phyloP scores from a whole-genome alignment of 1,140 invertebrate species.

The Ridgeia piscesae region DNA sequence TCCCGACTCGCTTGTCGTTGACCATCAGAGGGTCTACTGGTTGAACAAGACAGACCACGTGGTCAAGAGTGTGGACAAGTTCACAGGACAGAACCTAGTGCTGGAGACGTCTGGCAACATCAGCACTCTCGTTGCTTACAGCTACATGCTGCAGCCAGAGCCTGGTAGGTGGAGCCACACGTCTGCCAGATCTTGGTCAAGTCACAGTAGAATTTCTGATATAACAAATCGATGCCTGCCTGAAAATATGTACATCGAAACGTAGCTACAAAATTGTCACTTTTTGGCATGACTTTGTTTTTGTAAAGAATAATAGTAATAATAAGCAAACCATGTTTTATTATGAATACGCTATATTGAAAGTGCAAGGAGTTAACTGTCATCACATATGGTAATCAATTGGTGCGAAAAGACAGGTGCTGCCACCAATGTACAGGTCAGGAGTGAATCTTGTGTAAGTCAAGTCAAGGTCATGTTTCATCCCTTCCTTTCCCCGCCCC shows the following conservation, averaged over 20 bases:
- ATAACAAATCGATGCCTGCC: too few species aligned
- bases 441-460: too few species aligned
- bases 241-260: background rate
- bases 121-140: constrained; percentile 68
- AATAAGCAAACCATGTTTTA: background rate
- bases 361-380: too few species aligned
- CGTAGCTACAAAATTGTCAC: background rate
- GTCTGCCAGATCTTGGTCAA: too few species aligned
- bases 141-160: constrained; percentile 74
- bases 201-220: too few species aligned
- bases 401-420: too few species aligned
- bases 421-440: too few species aligned
- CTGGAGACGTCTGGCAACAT: constrained; percentile 48
- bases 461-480: background rate
- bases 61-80: constrained; percentile 69
- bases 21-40: constrained; percentile 57
- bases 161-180: constrained; percentile 57
- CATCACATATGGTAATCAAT: background rate
- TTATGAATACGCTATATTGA: background rate
- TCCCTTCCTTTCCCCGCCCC: constrained; percentile 16
- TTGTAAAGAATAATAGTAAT: background rate
- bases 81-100: constrained; percentile 40
- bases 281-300: background rate
- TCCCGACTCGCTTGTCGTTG: constrained; percentile 56
- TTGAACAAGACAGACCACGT: constrained; percentile 62